Conservation (phyloP, 1,140 invertebrate genomes). For the Spodoptera frugiperda region DNA sequence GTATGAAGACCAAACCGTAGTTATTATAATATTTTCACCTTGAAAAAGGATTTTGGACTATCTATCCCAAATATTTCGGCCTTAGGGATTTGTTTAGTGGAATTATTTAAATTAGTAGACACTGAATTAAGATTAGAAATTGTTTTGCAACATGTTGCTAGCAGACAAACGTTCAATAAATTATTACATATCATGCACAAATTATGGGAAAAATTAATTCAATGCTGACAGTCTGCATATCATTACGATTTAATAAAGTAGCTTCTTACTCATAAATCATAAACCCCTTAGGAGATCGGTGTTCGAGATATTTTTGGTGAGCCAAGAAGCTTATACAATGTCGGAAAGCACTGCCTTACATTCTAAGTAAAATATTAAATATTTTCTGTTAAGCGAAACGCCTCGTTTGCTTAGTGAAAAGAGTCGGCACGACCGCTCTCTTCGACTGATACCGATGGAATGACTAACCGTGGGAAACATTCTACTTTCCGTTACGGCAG, state of each 20-base stretch:
- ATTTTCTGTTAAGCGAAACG: slow-evolving; percentile 63
- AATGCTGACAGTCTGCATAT: slow-evolving; percentile 75
- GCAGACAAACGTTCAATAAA: slow-evolving; percentile 50
- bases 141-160: slow-evolving; percentile 41
- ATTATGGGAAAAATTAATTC: slow-evolving; percentile 55
- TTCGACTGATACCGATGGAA: slow-evolving; percentile 61
- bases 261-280: slow-evolving; percentile 55
- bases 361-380: slow-evolving; percentile 69
- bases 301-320: slow-evolving; percentile 53
- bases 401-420: slow-evolving; percentile 57
- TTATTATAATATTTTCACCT: slow-evolving; percentile 43
- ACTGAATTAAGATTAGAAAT: slow-evolving; percentile 41
- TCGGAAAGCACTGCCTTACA: slow-evolving; percentile 81
- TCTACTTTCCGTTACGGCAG: slow-evolving; percentile 42
- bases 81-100: slow-evolving; percentile 44
- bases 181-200: slow-evolving; percentile 81
- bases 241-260: slow-evolving; percentile 63
- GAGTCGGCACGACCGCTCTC: slow-evolving; percentile 61
- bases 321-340: slow-evolving; percentile 66
- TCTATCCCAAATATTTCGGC: slow-evolving; percentile 35
- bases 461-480: slow-evolving; percentile 55
- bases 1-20: slow-evolving; percentile 39
- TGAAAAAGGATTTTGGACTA: slow-evolving; percentile 42
- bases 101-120: slow-evolving; percentile 44
- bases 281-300: slow-evolving; percentile 54